Evolutionary conservation across 2,113 vertebrate genomes (phyloP).

Genomic region (Sterna hirundo): DNA sequence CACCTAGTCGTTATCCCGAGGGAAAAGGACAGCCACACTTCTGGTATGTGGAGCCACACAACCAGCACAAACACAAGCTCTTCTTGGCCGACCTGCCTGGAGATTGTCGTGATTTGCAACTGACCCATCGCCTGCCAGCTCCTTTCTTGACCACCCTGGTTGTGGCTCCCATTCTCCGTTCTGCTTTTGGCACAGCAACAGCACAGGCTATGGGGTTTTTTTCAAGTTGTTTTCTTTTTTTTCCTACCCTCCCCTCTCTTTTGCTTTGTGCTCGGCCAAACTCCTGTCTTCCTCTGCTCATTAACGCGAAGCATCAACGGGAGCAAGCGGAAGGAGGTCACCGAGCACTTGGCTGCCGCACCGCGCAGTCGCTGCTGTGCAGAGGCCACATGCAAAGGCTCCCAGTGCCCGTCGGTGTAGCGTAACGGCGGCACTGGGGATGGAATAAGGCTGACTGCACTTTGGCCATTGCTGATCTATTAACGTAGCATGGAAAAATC

Average conservation of each 20-base stretch:
- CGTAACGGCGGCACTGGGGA: fast-evolving
- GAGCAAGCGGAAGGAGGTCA: constrained; percentile 30
- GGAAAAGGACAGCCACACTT: constrained; percentile 47
- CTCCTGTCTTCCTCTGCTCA: constrained; percentile 20
- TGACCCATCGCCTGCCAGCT: neutral
- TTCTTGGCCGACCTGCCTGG: neutral
- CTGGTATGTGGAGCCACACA: constrained; percentile 16
- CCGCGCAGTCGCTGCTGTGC: neutral
- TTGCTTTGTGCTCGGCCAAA: constrained; percentile 30
- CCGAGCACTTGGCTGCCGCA: neutral
- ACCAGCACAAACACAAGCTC: constrained; percentile 13
- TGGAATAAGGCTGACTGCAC: neutral
- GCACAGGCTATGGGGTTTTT: neutral
- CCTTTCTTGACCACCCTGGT: constrained; percentile 19
- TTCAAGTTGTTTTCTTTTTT: neutral
- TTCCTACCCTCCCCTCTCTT: neutral
- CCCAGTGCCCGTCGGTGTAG: fast-evolving
- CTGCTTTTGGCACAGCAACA: neutral
- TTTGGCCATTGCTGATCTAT: neutral
- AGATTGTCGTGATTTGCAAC: neutral
- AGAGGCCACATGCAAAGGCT: neutral
- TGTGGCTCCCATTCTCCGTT: neutral
- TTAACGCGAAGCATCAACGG: neutral
- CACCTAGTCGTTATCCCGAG: constrained; percentile 44
- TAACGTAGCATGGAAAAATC: neutral